A percentile compares a stretch with the other conserved stretches of the same genome.
Evolutionary conservation across 2,113 vertebrate genomes (phyloP).

Genomic region (Vulpes ferrilata): DNA sequence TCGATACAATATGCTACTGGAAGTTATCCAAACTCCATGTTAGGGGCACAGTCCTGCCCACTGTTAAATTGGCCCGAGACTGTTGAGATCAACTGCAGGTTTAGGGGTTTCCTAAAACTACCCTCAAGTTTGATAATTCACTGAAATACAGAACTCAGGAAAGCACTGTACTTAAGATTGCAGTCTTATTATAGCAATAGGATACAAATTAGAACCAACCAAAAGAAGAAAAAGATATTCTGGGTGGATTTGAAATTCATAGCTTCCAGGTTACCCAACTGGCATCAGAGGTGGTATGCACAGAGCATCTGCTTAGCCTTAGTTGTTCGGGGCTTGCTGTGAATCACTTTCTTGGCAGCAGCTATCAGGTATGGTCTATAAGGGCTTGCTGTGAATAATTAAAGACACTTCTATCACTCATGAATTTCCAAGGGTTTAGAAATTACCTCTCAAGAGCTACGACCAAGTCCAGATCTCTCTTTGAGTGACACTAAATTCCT

Average conservation of each 20-base stretch:
- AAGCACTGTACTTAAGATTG: background rate
- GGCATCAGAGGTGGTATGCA: background rate
- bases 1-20: background rate
- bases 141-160: background rate
- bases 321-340: background rate
- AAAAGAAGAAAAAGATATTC: background rate
- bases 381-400: background rate
- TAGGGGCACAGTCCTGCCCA: background rate
- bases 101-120: background rate
- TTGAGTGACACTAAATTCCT: background rate
- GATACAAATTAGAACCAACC: constrained; percentile 16
- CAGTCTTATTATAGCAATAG: background rate
- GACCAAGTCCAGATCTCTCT: background rate
- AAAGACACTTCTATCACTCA: background rate
- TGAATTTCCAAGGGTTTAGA: background rate
- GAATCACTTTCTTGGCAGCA: background rate
- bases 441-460: background rate
- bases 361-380: background rate
- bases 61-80: background rate
- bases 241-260: background rate
- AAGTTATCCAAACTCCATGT: background rate
- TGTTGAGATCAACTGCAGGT: background rate
- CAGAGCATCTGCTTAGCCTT: background rate
- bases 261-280: background rate
- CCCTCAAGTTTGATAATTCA: background rate